Conservation (phyloP, 2,797 vertebrate genomes). For the Pogonophryne albipinna region DNA sequence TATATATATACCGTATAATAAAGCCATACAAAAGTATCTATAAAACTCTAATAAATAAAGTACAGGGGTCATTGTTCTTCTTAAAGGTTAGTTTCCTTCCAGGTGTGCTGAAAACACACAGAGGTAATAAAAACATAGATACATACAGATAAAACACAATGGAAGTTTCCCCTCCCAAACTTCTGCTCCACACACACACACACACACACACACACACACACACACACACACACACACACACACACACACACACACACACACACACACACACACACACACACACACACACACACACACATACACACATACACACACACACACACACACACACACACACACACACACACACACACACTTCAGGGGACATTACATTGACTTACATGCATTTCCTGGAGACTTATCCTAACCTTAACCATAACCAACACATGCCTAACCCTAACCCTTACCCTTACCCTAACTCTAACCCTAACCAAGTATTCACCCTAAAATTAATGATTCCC, state of each 20-base stretch:
- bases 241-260: constrained; percentile 10
- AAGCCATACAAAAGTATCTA: not conserved
- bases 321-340: not conserved
- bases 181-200: constrained; percentile 36
- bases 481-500: too few species aligned
- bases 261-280: not conserved
- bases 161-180: constrained; percentile 24
- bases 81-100: not conserved
- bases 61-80: not conserved
- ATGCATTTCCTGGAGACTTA: too few species aligned
- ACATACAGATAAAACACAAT: not conserved
- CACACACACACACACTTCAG: too few species aligned
- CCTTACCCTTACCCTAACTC: too few species aligned
- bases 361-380: too few species aligned
- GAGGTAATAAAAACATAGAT: not conserved
- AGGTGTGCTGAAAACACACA: not conserved
- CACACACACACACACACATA: constrained; percentile 5
- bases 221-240: not conserved
- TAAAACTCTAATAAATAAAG: not conserved
- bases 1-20: not conserved
- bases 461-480: too few species aligned
- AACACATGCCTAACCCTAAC: too few species aligned
- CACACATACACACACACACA: constrained; percentile 9
- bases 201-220: constrained; percentile 6
- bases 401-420: too few species aligned